A percentile compares a stretch with the other conserved stretches of the same genome.
phyloP scores from a whole-genome alignment of 2,888 invertebrate species.

The Zygogramma bicolorata region DNA sequence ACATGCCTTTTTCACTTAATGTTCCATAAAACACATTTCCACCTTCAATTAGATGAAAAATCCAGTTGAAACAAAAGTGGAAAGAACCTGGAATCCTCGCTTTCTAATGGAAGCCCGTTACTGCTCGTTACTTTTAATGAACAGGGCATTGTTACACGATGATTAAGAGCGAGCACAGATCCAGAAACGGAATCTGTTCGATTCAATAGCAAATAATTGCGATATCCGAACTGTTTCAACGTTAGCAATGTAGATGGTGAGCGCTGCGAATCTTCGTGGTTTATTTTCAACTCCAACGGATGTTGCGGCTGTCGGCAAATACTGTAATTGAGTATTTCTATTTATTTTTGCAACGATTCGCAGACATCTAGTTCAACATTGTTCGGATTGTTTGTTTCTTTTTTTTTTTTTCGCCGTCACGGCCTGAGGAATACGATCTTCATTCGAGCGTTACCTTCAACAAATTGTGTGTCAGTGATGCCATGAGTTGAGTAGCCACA shows the following conservation, averaged over 20 bases:
- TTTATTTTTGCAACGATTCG: conserved; percentile 3
- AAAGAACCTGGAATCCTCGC: too few relatives aligned
- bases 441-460: background rate
- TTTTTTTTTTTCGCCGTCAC: conserved; percentile 2
- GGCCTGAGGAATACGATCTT: background rate
- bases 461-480: background rate
- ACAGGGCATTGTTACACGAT: background rate
- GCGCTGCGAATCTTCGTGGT: background rate
- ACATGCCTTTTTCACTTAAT: too few relatives aligned
- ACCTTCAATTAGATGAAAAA: too few relatives aligned
- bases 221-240: background rate
- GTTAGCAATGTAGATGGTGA: background rate
- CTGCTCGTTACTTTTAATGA: background rate
- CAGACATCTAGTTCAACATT: conserved; percentile 8
- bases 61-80: too few relatives aligned
- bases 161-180: background rate
- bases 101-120: too few relatives aligned
- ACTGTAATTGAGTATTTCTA: background rate
- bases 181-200: too few relatives aligned
- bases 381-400: background rate
- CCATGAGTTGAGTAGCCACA: background rate
- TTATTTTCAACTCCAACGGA: conserved; percentile 1
- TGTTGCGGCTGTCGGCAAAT: conserved; percentile 7
- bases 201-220: background rate
- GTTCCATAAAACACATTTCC: too few relatives aligned